Evolutionary conservation across 2,113 vertebrate genomes (phyloP).

Genomic region (Myodes glareolus): DNA sequence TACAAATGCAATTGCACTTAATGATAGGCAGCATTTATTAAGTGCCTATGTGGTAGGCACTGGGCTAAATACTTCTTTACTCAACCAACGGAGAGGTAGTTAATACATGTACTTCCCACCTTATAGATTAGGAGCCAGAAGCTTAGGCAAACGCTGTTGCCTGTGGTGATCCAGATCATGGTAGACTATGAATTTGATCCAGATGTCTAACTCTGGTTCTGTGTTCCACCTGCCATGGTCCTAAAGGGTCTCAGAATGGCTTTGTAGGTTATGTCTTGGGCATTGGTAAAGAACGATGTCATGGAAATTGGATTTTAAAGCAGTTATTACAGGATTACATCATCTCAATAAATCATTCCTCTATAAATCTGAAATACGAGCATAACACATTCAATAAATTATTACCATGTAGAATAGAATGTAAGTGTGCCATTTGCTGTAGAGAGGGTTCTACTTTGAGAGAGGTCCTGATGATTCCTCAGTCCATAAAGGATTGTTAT

Average conservation of each 20-base stretch:
- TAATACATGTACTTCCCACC: not conserved
- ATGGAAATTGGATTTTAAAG: conserved; percentile 7
- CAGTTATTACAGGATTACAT: not conserved
- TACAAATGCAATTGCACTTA: not conserved
- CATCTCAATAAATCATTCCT: conserved; percentile 3
- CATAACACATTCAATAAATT: not conserved
- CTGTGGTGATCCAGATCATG: not conserved
- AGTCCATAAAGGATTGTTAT: not conserved
- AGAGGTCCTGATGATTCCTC: not conserved
- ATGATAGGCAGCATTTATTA: conserved; percentile 8
- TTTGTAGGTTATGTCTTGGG: not conserved
- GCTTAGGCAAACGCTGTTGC: not conserved
- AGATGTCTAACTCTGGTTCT: not conserved
- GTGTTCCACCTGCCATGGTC: not conserved
- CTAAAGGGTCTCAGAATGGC: not conserved
- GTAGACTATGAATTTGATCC: not conserved
- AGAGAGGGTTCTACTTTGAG: not conserved
- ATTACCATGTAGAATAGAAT: not conserved
- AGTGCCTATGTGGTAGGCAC: not conserved
- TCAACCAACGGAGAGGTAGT: not conserved
- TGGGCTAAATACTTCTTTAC: not conserved
- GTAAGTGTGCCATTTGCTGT: not conserved
- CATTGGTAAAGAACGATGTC: not conserved
- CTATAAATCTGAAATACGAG: not conserved
- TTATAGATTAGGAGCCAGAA: conserved; percentile 6